Percentiles rank a stretch among this genome's conserved stretches.
These are phyloP conservation scores for Sinohyriopsis cumingii DNA, from an alignment of 2,888 invertebrate genomes.

Conservation along the genomic window DNA sequence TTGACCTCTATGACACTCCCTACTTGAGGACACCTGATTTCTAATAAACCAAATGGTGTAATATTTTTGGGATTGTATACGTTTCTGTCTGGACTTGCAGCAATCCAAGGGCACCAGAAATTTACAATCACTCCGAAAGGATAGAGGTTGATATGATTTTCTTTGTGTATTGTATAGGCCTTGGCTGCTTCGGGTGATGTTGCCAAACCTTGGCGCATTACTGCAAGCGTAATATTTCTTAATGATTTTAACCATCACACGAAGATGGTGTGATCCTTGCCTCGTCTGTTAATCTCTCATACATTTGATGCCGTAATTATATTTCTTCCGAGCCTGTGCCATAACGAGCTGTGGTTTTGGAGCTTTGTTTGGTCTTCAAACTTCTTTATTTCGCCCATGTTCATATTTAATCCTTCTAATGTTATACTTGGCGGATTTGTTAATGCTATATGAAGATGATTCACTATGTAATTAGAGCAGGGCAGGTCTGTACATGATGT, in stretches of 20 bases:
- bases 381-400: not conserved
- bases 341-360: not conserved
- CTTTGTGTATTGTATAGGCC: not conserved
- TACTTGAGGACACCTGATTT: slow-evolving; percentile 13
- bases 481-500: not conserved
- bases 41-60: slow-evolving; percentile 10
- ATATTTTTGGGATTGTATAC: slow-evolving; percentile 14
- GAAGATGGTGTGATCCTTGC: not conserved
- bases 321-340: slow-evolving; percentile 1
- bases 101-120: slow-evolving; percentile 4
- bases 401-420: not conserved
- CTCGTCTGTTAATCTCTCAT: slow-evolving; percentile 1
- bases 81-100: slow-evolving; percentile 18
- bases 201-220: slow-evolving; percentile 10
- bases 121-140: slow-evolving; percentile 14
- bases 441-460: not conserved
- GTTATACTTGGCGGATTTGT: not conserved
- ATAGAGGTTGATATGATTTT: slow-evolving; percentile 10
- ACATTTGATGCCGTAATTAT: not conserved
- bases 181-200: slow-evolving; percentile 10
- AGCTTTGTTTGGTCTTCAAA: not conserved
- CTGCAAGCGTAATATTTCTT: slow-evolving; percentile 6
- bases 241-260: slow-evolving; percentile 9
- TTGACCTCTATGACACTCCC: slow-evolving; percentile 6
- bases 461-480: not conserved